Conservation (phyloP, 2,113 vertebrate species). For the Nymphicus hollandicus region DNA sequence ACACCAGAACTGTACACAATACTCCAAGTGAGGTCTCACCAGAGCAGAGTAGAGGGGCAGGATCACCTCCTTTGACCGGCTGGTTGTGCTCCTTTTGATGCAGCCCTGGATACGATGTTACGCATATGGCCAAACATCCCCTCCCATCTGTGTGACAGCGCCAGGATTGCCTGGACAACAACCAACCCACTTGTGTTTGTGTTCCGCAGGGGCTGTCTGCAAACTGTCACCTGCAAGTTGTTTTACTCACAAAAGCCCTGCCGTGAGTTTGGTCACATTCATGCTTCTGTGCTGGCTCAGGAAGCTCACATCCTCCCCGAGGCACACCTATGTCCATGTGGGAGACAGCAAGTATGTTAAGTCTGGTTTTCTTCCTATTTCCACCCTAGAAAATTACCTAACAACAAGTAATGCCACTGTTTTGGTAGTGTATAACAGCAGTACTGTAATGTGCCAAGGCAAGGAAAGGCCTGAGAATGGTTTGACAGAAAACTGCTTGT, state of each 20-base stretch:
- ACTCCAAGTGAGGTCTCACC: too few species aligned
- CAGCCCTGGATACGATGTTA: neutral
- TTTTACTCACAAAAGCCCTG: neutral
- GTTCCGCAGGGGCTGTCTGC: neutral
- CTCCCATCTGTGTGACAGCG: rapidly evolving
- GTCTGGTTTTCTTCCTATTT: neutral
- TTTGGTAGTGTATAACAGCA: neutral
- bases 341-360: neutral
- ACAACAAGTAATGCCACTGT: neutral
- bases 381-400: neutral
- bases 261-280: neutral
- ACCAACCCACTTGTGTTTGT: neutral
- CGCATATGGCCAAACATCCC: neutral
- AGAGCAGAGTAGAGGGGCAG: neutral
- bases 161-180: neutral
- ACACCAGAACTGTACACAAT: too few species aligned
- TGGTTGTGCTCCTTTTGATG: neutral
- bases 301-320: neutral
- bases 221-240: neutral
- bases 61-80: neutral
- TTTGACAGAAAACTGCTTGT: neutral
- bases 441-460: neutral
- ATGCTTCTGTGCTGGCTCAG: neutral
- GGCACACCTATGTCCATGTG: neutral
- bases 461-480: neutral